phyloP scores from a whole-genome alignment of 2,797 vertebrate genomes.

The Gallinago stenura region DNA sequence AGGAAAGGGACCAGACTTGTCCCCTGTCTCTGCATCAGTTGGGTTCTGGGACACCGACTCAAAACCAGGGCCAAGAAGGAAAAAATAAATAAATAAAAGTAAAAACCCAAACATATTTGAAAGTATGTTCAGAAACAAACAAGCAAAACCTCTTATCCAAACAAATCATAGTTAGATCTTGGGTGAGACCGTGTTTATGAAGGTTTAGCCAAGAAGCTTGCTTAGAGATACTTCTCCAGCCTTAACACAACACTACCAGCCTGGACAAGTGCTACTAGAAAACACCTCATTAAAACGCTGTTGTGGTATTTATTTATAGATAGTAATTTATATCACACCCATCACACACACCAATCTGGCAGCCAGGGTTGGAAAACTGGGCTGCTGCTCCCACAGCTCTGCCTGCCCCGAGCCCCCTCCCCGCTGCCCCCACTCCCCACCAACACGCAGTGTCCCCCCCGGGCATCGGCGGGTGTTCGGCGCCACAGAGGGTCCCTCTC shows the following conservation, averaged over 20 bases:
- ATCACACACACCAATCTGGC: not conserved
- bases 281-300: conserved; percentile 42
- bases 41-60: not conserved
- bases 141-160: conserved; percentile 60
- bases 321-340: conserved; percentile 40
- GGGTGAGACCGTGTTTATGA: conserved; percentile 13
- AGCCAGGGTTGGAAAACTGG: not conserved
- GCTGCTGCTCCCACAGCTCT: not conserved
- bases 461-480: too few species aligned
- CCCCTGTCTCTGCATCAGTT: not conserved
- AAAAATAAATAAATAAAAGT: not conserved
- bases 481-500: too few species aligned
- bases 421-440: not conserved
- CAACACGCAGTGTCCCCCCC: not conserved
- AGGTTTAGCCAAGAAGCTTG: conserved; percentile 23
- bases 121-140: conserved; percentile 14
- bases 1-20: not conserved
- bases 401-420: not conserved
- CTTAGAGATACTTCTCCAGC: conserved; percentile 28
- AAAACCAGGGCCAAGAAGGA: not conserved
- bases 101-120: not conserved
- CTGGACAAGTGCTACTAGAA: conserved; percentile 57
- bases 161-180: conserved; percentile 17
- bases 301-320: conserved; percentile 57
- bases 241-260: conserved; percentile 39